These are phyloP conservation scores for Aradus depressus DNA, from an alignment of 2,888 invertebrate species.

Conservation along the genomic window DNA sequence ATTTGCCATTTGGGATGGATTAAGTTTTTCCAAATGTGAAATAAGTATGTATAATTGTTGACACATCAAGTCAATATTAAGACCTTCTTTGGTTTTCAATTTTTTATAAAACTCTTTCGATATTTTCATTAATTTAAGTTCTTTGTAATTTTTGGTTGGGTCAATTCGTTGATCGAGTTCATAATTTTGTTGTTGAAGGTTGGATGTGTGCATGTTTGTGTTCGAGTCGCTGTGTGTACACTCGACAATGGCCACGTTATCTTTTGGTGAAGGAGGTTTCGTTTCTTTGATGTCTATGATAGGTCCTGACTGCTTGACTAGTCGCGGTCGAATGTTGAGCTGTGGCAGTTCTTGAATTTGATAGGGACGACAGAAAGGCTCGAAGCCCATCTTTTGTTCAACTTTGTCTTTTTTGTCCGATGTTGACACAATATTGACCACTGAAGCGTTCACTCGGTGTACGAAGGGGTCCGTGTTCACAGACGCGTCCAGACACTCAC, in stretches of 20 bases:
- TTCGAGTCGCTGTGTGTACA: neutral
- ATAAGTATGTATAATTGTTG: constrained; percentile 1
- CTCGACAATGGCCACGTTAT: constrained; percentile 13
- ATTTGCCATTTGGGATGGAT: neutral
- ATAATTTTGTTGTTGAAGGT: neutral
- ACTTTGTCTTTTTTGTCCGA: neutral
- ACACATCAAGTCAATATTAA: neutral
- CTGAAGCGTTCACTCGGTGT: neutral
- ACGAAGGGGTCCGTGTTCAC: constrained; percentile 8
- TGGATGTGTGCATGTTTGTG: neutral
- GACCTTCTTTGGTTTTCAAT: constrained; percentile 5
- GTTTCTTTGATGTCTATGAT: constrained; percentile 19
- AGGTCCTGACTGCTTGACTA: constrained; percentile 21
- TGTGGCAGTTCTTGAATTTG: constrained; percentile 22
- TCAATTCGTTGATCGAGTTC: neutral
- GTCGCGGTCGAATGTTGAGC: constrained; percentile 21
- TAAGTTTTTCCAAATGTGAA: neutral
- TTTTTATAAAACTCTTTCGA: constrained; percentile 5
- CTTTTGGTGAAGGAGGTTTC: neutral
- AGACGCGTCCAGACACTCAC: too few relatives aligned
- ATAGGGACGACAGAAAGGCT: neutral
- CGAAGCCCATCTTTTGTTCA: neutral
- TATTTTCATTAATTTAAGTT: constrained; percentile 3
- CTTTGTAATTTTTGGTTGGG: constrained; percentile 5
- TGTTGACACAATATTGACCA: constrained; percentile 4